phyloP scores from a whole-genome alignment of 2,888 invertebrate genomes.

The Xanthorhoe designata region DNA sequence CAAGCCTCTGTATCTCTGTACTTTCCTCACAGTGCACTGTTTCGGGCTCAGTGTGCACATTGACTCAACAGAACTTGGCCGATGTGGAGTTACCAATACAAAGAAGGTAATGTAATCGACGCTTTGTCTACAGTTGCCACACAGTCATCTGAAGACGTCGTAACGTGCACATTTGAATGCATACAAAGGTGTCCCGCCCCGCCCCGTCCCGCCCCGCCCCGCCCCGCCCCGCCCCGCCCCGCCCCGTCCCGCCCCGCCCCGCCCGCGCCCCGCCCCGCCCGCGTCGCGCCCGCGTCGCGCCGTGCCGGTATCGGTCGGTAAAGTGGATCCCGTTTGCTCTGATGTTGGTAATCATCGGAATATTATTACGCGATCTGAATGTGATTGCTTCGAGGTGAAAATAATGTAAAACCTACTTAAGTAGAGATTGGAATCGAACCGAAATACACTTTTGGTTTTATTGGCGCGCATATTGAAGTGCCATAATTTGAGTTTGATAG shows the following conservation, averaged over 20 bases:
- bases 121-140: neutral
- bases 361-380: constrained; percentile 39
- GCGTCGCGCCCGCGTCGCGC: neutral
- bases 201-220: neutral
- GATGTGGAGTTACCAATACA: neutral
- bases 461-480: constrained; percentile 21
- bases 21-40: neutral
- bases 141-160: neutral
- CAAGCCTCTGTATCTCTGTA: neutral
- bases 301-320: constrained; percentile 10
- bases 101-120: neutral
- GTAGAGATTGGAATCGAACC: constrained; percentile 32
- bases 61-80: neutral
- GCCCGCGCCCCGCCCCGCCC: neutral
- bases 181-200: neutral
- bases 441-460: constrained; percentile 29
- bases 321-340: constrained; percentile 40
- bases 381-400: constrained; percentile 39
- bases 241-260: neutral
- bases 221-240: neutral
- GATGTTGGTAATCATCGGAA: constrained; percentile 39
- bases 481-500: constrained; percentile 12
- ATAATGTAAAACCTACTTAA: constrained; percentile 31
- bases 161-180: neutral
- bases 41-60: neutral